phyloP scores from a whole-genome alignment of 2,888 invertebrate species.

The Leucania comma region DNA sequence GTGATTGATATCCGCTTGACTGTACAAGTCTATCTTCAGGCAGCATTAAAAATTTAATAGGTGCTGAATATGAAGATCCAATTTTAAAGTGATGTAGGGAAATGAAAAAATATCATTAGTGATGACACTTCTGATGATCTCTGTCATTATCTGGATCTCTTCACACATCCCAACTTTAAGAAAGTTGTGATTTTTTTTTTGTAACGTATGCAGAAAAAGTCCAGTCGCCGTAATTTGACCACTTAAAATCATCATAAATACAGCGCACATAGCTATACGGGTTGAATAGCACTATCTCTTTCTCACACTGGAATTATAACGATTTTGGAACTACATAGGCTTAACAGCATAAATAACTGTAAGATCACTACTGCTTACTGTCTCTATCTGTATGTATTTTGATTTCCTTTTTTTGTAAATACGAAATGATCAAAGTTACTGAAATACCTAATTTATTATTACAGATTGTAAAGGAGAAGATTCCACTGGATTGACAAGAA shows the following conservation, averaged over 20 bases:
- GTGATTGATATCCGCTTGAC: neutral
- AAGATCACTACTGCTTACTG: neutral
- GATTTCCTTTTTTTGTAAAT: neutral
- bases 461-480: slow-evolving; percentile 94
- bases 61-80: neutral
- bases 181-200: neutral
- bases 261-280: too few species aligned
- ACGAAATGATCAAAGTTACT: slow-evolving; percentile 6
- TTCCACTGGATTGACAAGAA: slow-evolving; percentile 91
- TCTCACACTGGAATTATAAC: too few species aligned
- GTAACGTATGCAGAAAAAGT: too few species aligned
- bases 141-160: neutral
- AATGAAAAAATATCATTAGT: neutral
- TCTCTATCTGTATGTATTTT: too few species aligned
- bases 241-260: too few species aligned
- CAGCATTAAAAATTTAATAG: neutral
- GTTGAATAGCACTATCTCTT: too few species aligned
- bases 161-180: neutral
- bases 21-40: neutral
- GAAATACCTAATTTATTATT: slow-evolving; percentile 72
- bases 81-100: neutral
- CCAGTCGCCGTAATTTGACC: too few species aligned
- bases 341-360: neutral
- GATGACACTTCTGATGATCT: neutral
- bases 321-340: too few species aligned